A percentile compares a stretch with the other conserved stretches of the same genome.
These are phyloP conservation scores for Acipenser ruthenus DNA, from an alignment of 2,797 vertebrate genomes.

Conservation along the genomic window DNA sequence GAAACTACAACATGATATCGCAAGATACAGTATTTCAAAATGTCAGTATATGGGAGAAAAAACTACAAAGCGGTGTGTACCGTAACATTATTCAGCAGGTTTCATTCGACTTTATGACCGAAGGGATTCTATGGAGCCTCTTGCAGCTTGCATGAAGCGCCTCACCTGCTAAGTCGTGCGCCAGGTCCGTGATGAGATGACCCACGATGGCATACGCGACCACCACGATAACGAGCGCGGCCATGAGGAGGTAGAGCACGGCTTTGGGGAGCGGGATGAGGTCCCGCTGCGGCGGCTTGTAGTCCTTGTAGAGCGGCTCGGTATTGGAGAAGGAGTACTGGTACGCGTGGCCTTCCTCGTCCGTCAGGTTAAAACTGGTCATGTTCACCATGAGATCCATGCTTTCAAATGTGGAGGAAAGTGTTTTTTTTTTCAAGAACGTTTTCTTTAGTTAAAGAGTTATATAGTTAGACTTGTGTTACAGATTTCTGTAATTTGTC, in stretches of 20 bases:
- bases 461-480: neutral
- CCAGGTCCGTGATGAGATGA: conserved; percentile 75
- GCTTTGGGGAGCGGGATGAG: conserved; percentile 63
- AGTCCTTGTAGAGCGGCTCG: conserved; percentile 58
- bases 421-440: neutral
- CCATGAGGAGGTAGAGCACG: conserved; percentile 71
- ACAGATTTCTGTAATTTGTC: neutral
- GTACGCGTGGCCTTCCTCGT: conserved; percentile 26
- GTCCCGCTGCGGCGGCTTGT: conserved; percentile 49
- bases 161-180: conserved; percentile 68
- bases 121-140: too few relatives aligned
- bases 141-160: neutral
- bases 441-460: neutral
- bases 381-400: conserved; percentile 43
- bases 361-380: conserved; percentile 35
- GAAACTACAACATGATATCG: too few relatives aligned
- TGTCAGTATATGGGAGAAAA: too few relatives aligned
- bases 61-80: too few relatives aligned
- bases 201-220: conserved; percentile 75
- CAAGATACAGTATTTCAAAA: too few relatives aligned
- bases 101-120: too few relatives aligned
- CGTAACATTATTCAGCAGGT: too few relatives aligned
- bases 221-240: conserved; percentile 62
- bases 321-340: conserved; percentile 32
- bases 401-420: neutral